Evolutionary conservation across 2,797 vertebrate species (phyloP), one percentile per base, ranked within the genome.

Genomic region (Sebastes dallii): DNA sequence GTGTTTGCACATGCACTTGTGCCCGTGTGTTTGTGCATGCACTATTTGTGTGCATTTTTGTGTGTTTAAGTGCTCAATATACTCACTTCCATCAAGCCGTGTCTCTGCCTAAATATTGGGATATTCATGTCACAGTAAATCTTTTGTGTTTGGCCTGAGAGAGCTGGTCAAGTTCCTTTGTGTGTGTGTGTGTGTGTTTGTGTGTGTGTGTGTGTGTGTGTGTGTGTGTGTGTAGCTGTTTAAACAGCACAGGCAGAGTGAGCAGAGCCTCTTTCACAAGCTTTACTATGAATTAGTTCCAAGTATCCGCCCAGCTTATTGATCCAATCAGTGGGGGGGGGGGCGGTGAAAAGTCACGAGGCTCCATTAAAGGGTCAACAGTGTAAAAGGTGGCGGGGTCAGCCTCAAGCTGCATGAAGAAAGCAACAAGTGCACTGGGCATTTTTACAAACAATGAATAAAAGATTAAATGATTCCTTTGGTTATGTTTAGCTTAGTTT

Each of bases 61-160:
- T 79, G 59, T 69, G 32, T 60, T 61, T 69, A 39, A 52, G 73
- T 66, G 64, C 60, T 79, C 16, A 22, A 25, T 30, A 8, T 61
- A 55, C 54, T 66, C 29, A 60, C 36, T 55, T 46, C 32, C 50
- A 11, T 62, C 25, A 10, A 83, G 56, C 30, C 18, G 18, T 73
- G 14, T 55, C 24, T 52, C 59, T 77, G 67, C n/a, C 46, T 50
- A 80, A 88, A 88, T 72, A 79, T 68, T 82, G 11, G n/a, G 27
- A 66, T 46, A 54, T 86, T 60, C 78, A 58, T 36, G 54, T 71
- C 74, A 78, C 29, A 27, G 58, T 70, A 34, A 87, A 84, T 88
- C 60, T 50, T 66, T 72, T 80, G 54, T 60, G 39, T 72, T 78
- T 83, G 34, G 54, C 52, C 61, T 78, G 12, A 30, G 32, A 61